Conservation (phyloP, 2,113 vertebrate species). For the Rutilus rutilus region DNA sequence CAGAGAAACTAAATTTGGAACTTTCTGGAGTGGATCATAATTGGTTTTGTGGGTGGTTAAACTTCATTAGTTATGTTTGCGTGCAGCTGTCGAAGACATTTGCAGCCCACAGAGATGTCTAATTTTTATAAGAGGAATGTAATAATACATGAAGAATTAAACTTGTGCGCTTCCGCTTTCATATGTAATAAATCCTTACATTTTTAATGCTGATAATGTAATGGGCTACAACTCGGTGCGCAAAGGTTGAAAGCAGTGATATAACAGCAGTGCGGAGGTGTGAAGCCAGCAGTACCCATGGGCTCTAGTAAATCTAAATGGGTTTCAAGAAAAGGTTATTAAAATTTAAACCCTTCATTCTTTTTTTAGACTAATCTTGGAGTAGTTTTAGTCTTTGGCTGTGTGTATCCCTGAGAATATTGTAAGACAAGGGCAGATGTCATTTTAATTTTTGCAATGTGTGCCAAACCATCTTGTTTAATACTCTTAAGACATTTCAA, state of each 20-base stretch:
- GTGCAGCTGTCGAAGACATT: not conserved
- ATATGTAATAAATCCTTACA: slow-evolving; percentile 14
- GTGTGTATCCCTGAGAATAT: not conserved
- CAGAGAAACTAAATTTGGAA: not conserved
- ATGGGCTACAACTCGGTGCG: not conserved
- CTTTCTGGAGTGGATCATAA: not conserved
- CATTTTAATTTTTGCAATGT: not conserved
- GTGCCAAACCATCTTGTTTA: not conserved
- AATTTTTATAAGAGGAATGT: not conserved
- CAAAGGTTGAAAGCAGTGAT: slow-evolving; percentile 6
- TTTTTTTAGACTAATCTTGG: slow-evolving; percentile 14
- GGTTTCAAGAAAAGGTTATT: slow-evolving; percentile 20
- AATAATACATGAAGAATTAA: slow-evolving; percentile 3
- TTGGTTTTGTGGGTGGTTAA: slow-evolving; percentile 20
- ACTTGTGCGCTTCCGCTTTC: not conserved
- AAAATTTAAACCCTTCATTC: slow-evolving; percentile 20
- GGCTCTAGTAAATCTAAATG: slow-evolving; percentile 3
- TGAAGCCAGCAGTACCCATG: not conserved
- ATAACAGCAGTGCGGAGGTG: not conserved
- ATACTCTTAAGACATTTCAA: not conserved
- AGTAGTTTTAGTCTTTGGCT: not conserved
- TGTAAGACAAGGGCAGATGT: slow-evolving; percentile 6
- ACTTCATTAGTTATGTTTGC: slow-evolving; percentile 21
- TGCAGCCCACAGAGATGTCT: not conserved
- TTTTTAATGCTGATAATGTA: slow-evolving; percentile 33